phyloP scores from a whole-genome alignment of 2,113 vertebrate genomes.

The Aramus guarauna region DNA sequence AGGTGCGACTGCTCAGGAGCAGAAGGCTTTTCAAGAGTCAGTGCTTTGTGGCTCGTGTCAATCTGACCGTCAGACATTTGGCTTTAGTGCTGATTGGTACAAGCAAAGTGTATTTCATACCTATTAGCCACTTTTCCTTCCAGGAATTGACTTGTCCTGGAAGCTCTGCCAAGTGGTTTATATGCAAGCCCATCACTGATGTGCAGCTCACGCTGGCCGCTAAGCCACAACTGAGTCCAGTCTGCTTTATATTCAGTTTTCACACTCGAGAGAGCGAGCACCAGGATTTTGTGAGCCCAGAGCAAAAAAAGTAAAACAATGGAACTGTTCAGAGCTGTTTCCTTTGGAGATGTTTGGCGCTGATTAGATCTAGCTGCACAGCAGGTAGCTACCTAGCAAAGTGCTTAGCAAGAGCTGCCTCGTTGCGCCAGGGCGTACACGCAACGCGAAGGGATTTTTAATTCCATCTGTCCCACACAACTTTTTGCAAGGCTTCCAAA shows the following conservation, averaged over 20 bases:
- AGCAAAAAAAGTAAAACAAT: conserved; percentile 1
- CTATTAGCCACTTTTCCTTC: neutral
- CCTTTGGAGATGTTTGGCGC: neutral
- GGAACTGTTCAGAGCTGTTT: conserved; percentile 48
- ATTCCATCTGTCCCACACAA: conserved; percentile 42
- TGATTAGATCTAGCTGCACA: conserved; percentile 59
- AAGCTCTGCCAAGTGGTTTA: neutral
- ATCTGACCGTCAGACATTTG: neutral
- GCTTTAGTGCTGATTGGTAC: neutral
- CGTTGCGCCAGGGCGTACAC: neutral
- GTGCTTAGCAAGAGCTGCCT: conserved; percentile 25
- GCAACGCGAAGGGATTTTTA: neutral
- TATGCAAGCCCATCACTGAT: neutral
- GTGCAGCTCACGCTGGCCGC: neutral
- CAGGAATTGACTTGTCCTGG: neutral
- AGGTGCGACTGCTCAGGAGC: neutral
- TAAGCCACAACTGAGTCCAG: neutral
- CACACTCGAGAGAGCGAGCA: neutral
- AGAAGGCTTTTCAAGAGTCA: neutral
- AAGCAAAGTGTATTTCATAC: neutral
- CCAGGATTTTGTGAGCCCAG: neutral
- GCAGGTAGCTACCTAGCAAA: conserved; percentile 58
- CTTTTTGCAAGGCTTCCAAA: conserved; percentile 47
- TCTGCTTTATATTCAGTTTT: neutral
- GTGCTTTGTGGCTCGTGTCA: neutral